Evolutionary conservation across 2,888 invertebrate genomes (phyloP).

Genomic region (Uloborus plumipes): DNA sequence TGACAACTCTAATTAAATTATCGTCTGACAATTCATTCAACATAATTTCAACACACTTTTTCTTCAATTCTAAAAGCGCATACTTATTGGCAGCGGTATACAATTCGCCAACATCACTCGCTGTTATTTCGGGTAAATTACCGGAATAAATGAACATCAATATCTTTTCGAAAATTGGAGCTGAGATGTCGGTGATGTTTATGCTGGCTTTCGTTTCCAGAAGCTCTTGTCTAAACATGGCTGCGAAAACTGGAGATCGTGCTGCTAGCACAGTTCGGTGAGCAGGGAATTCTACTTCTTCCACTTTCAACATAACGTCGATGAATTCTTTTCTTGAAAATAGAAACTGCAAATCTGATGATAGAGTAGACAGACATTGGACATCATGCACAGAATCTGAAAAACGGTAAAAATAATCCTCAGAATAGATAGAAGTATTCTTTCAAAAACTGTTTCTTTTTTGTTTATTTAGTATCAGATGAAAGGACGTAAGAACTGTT

Average conservation of each 20-base stretch:
- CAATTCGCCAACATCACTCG: background rate
- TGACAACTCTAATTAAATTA: background rate
- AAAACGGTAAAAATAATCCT: no score
- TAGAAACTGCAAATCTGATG: no score
- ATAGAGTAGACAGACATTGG: no score
- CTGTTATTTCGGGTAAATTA: background rate
- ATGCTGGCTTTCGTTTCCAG: background rate
- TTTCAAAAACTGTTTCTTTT: no score
- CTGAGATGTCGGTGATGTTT: background rate
- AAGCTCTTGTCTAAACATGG: background rate
- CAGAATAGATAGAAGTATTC: no score
- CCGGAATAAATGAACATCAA: background rate
- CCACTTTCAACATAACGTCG: background rate
- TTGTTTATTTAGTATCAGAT: no score
- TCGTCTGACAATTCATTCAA: background rate
- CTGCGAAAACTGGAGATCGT: background rate
- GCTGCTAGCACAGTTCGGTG: background rate
- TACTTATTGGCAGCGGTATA: background rate
- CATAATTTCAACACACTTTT: background rate
- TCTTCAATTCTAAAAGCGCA: background rate
- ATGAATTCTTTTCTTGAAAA: no score
- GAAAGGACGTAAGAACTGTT: no score
- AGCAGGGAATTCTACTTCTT: background rate
- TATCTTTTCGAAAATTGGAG: background rate
- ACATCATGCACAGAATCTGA: no score